Evolutionary conservation across 1,140 invertebrate genomes (phyloP), one percentile per base, ranked within the genome.

Genomic region (Cydia pomonella): DNA sequence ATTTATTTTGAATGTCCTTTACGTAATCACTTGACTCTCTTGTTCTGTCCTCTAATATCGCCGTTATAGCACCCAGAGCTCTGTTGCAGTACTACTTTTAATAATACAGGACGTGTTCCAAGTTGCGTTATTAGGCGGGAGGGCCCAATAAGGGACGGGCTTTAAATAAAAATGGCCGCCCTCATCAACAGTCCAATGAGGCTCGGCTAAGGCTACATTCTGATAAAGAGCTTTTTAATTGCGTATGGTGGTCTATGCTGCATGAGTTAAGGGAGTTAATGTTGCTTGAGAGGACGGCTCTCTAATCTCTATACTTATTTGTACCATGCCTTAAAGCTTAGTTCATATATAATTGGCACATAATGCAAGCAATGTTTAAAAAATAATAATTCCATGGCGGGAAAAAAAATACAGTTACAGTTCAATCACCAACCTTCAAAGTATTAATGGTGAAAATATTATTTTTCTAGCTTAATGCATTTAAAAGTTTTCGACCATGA

Each of bases 151-250:
- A 33, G 27, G 64, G 63, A 27, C 27, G 63, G 53, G 63, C 25
- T 64, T 64, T 59, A 23, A 59, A 59, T 59, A 59, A 59, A 59
- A 59, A 59, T 59, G 53, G 53, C 53, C 18, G n/a, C 7, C 53
- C 53, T 21, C 47, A 50, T 50, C n/a, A 50, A 16, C 3, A 18
- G 47, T 59, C 53, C 1, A 59, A 21, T 21, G 18, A 18, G 6
- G 18, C 5, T 2, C 13, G n/a, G 16, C 18, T 59, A 59, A 59
- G 53, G 53, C 53, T 59, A 7, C 18, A 23, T 18, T 18, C 21
- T 59, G 7, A 21, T 21, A 21, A 1, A 21, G n/a, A 21, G n/a
- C 7, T 18, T 59, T 59, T 23, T 21, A 21, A n/a, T n/a, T n/a
- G 9, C 10, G 0, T 50, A 50, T 18, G 3, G 1, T 50, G 5